Base-by-base conservation (phyloP, 2,797 vertebrate species). In the Aldrovandia affinis region DNA sequence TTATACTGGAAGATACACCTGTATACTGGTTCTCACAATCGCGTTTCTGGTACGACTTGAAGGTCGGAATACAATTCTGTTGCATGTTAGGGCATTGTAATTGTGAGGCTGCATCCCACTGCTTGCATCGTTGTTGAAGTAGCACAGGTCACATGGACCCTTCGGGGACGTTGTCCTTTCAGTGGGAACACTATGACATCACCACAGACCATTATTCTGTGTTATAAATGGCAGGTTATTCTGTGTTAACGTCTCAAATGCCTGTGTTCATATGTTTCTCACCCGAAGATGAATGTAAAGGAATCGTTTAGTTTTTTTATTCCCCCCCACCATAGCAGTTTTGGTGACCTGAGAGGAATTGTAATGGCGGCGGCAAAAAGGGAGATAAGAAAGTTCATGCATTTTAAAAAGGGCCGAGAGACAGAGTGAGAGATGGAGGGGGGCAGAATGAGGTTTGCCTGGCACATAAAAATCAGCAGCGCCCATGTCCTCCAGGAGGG, bases 361-460 rank as follows among this genome's bases (percentile, higher is more conserved):
- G 89, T 89, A 95, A 95, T 96, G 92, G 93, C 92, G 84, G 78
- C 90, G 91, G 85, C 83, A 90, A 89, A 91, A 88, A 88, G 88
- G n/a, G n/a, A 92, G 94, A 95, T 95, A 94, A 94, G 93, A 90
- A 95, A 95, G 93, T 90, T 93, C 91, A 94, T 95, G 94, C 94
- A 95, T 95, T 95, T 95, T 94, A 94, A 95, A 91, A 91, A 94
- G 93, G 88, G 59, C 52, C 47, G 84, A 85, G 65, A 77, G n/a
- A 81, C 22, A 57, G 42, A 36, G 22, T 20, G 30, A 39, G 12
- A 63, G 42, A 81, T 36, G n/a, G 57, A 54, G 83, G 42, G 28
- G 54, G 28, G 18, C 20, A 39, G 70, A 9, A 47, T 87, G 87
- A 91, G 90, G 92, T 93, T 94, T 92, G 89, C 89, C 87, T 88